These are phyloP conservation scores for Argopecten irradians DNA, from an alignment of 1,140 invertebrate genomes.

Conservation along the genomic window DNA sequence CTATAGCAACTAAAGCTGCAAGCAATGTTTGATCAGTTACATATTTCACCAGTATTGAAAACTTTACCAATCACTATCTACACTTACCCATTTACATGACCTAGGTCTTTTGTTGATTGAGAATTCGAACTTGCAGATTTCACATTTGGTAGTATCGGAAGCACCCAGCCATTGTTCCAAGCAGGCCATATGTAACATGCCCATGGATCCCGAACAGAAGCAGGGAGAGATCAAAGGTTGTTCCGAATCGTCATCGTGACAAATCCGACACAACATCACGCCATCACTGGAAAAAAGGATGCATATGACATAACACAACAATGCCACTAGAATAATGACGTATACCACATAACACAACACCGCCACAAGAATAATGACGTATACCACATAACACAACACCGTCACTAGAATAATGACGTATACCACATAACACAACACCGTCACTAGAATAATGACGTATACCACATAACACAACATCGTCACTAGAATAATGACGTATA, in stretches of 20 bases:
- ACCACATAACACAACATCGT: too few relatives aligned
- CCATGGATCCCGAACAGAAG: slow-evolving; percentile 83
- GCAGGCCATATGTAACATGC: slow-evolving; percentile 82
- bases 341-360: too few relatives aligned
- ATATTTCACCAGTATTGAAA: background rate
- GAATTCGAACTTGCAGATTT: slow-evolving; percentile 80
- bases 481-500: too few relatives aligned
- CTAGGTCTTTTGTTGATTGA: slow-evolving; percentile 72
- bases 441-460: too few relatives aligned
- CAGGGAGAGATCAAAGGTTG: slow-evolving; percentile 81
- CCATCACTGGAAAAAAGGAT: slow-evolving; percentile 13
- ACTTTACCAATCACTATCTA: background rate
- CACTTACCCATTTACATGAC: slow-evolving; percentile 73
- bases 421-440: too few relatives aligned
- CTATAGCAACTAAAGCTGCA: too few relatives aligned
- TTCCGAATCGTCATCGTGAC: slow-evolving; percentile 77
- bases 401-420: too few relatives aligned
- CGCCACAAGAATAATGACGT: too few relatives aligned
- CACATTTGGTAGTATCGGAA: slow-evolving; percentile 79
- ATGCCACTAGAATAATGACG: too few relatives aligned
- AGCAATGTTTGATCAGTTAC: too few relatives aligned
- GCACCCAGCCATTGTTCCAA: slow-evolving; percentile 83
- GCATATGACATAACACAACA: background rate
- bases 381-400: too few relatives aligned
- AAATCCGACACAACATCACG: slow-evolving; percentile 72